These are phyloP conservation scores for Porites australiensis DNA, from an alignment of 64 coral and sea anemone species.

Conservation along the genomic window DNA sequence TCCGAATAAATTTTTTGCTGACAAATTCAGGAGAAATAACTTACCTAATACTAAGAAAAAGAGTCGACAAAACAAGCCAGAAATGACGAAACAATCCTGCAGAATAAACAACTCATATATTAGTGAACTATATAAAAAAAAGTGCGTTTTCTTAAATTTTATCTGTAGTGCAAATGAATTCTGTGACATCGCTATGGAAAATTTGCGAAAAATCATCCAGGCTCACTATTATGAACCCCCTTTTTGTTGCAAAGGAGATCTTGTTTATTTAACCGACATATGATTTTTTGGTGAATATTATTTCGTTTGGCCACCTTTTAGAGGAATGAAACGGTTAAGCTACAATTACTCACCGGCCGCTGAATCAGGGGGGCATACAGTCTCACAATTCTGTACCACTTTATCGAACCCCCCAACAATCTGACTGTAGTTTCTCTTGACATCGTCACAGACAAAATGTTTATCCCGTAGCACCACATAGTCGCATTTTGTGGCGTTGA, in stretches of 20 bases:
- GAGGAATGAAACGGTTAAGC: neutral
- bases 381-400: neutral
- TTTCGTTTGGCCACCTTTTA: too few species aligned
- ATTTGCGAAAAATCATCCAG: too few species aligned
- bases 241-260: too few species aligned
- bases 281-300: too few species aligned
- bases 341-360: neutral
- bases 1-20: too few species aligned
- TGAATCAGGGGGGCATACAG: neutral
- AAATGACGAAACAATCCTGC: neutral
- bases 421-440: constrained; percentile 1
- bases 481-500: constrained; percentile 1
- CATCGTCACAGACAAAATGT: neutral
- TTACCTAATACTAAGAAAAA: neutral
- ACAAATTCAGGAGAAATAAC: neutral
- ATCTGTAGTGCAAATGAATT: too few species aligned
- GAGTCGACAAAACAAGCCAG: neutral
- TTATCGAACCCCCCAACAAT: neutral
- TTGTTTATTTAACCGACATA: too few species aligned
- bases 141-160: too few species aligned
- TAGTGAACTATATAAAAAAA: too few species aligned
- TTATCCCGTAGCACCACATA: neutral
- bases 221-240: too few species aligned
- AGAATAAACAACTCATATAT: neutral
- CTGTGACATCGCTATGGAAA: too few species aligned